Evolutionary conservation across 2,113 vertebrate genomes (phyloP).

Genomic region (Plecturocebus donacophilus): DNA sequence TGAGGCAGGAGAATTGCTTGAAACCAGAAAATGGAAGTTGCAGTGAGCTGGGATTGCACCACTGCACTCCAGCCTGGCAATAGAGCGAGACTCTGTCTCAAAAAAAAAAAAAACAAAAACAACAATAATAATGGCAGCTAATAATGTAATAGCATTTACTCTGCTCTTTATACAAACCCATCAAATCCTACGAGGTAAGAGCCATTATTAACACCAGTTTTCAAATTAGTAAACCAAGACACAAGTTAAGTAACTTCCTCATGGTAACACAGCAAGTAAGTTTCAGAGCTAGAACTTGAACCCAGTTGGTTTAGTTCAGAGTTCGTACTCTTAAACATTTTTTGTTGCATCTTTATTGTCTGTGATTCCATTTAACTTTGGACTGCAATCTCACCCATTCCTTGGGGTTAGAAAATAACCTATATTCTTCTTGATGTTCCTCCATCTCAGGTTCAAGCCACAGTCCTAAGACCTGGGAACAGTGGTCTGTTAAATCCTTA

Average conservation of each 20-base stretch:
- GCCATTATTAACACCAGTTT: constrained; percentile 43
- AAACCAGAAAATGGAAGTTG: too few species aligned
- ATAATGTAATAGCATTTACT: background rate
- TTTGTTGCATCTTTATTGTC: background rate
- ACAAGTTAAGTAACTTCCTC: background rate
- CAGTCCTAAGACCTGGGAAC: background rate
- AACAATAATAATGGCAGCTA: background rate
- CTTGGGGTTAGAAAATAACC: background rate
- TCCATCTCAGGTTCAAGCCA: background rate
- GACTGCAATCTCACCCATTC: background rate
- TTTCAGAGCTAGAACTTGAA: constrained; percentile 2
- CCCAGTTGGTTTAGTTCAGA: constrained; percentile 18
- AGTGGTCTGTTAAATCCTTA: background rate
- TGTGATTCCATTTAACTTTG: constrained; percentile 47
- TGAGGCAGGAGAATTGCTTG: too few species aligned
- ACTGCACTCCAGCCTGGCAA: too few species aligned
- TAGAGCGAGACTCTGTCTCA: too few species aligned
- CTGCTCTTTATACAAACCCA: constrained; percentile 35
- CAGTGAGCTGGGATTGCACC: too few species aligned
- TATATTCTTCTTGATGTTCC: constrained; percentile 29
- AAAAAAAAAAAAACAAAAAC: too few species aligned
- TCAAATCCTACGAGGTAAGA: background rate
- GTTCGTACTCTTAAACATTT: background rate
- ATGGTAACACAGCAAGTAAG: background rate
- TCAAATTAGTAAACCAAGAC: constrained; percentile 6